phyloP scores from a whole-genome alignment of 92 coral and sea anemone genomes.

The Pocillopora meandrina region DNA sequence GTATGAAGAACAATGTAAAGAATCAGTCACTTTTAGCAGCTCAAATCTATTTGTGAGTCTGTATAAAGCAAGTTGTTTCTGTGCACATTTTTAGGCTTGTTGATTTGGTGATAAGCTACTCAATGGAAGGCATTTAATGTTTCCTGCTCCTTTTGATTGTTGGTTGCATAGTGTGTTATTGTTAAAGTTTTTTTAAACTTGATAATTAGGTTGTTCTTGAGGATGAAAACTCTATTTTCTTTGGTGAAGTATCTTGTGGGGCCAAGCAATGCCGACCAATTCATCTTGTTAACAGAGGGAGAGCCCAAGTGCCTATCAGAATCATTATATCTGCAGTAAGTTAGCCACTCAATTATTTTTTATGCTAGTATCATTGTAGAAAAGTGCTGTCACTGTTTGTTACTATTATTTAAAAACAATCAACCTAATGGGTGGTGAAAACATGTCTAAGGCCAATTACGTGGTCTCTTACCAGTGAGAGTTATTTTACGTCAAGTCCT shows the following conservation, averaged over 20 bases:
- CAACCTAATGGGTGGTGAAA: no score
- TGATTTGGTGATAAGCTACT: no score
- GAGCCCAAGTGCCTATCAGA: conserved; percentile 89
- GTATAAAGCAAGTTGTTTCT: no score
- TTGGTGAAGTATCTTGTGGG: conserved; percentile 89
- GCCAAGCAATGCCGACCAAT: conserved; percentile 81
- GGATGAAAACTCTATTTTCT: conserved; percentile 81
- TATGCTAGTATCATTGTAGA: neutral
- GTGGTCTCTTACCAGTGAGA: no score
- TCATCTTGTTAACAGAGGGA: conserved; percentile 84
- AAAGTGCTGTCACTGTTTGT: neutral
- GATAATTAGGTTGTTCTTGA: conserved; percentile 77
- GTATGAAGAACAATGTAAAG: conserved; percentile 36
- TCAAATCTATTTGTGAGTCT: no score
- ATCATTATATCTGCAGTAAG: conserved; percentile 94
- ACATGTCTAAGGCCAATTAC: no score
- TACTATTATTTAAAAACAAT: neutral
- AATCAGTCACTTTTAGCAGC: no score
- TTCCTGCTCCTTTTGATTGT: neutral
- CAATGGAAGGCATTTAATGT: no score
- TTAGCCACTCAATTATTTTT: neutral
- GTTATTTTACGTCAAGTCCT: no score
- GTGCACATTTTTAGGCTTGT: no score
- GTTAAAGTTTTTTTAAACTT: neutral
- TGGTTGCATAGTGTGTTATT: neutral